Percentiles rank a stretch among this genome's conserved stretches.
Conservation (phyloP, 2,888 invertebrate species). For the Melanchra persicariae region DNA sequence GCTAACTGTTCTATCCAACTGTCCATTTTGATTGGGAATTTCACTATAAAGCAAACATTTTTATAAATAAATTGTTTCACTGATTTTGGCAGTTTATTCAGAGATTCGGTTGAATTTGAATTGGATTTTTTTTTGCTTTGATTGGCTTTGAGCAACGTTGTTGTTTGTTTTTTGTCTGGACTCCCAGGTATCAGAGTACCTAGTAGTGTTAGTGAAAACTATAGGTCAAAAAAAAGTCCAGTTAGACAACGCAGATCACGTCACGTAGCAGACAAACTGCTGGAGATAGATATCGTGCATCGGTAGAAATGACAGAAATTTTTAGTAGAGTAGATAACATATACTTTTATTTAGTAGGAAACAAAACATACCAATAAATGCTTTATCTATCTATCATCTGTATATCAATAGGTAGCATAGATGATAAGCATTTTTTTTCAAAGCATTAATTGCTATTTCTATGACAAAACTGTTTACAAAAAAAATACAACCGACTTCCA, state of each 20-base stretch:
- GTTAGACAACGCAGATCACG: neutral
- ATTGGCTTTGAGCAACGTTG: neutral
- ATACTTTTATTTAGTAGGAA: too few relatives aligned
- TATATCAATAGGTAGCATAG: too few relatives aligned
- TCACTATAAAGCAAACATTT: conserved; percentile 53
- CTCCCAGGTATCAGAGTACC: neutral
- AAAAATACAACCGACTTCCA: too few relatives aligned
- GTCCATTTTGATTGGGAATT: conserved; percentile 50
- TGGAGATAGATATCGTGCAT: neutral
- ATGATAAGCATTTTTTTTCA: too few relatives aligned
- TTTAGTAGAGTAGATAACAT: too few relatives aligned
- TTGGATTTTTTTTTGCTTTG: neutral
- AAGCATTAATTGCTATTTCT: too few relatives aligned
- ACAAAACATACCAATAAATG: too few relatives aligned
- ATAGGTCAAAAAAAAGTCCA: neutral
- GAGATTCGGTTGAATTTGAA: conserved; percentile 5
- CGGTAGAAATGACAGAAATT: neutral
- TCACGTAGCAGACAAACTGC: neutral
- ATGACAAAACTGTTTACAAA: too few relatives aligned
- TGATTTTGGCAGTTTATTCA: conserved; percentile 42
- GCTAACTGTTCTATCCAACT: conserved; percentile 52
- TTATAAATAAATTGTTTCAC: conserved; percentile 35
- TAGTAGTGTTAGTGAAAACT: too few relatives aligned
- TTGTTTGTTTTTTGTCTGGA: conserved; percentile 24
- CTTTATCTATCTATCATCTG: too few relatives aligned